phyloP scores from a whole-genome alignment of 1,140 invertebrate genomes.

The Orchestia grillus region DNA sequence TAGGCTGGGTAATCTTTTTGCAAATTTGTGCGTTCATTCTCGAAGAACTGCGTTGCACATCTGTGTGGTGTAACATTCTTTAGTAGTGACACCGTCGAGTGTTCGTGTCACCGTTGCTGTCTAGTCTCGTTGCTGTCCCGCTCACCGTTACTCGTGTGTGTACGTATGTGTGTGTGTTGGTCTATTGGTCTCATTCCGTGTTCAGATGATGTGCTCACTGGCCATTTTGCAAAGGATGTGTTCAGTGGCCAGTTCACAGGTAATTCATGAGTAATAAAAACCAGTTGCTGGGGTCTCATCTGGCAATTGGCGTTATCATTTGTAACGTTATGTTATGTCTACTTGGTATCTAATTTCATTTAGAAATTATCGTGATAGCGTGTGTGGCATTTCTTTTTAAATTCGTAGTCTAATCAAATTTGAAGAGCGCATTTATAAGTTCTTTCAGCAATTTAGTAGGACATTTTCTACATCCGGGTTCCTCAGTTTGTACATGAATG shows the following conservation, averaged over 20 bases:
- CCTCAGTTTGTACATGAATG: neutral
- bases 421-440: neutral
- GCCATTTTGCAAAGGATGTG: neutral
- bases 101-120: neutral
- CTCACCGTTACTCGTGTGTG: neutral
- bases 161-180: neutral
- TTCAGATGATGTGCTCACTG: neutral
- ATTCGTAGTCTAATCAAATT: neutral
- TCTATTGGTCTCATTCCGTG: neutral
- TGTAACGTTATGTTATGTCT: neutral
- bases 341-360: neutral
- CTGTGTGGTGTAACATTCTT: neutral
- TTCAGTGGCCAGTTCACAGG: neutral
- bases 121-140: neutral
- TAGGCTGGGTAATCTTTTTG: neutral
- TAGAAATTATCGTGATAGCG: neutral
- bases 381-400: neutral
- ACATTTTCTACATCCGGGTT: neutral
- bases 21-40: neutral
- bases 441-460: neutral
- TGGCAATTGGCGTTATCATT: neutral
- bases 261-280: neutral
- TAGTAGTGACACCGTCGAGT: neutral
- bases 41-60: neutral
- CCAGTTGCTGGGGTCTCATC: neutral